Base-by-base conservation (phyloP, 2,888 invertebrate species). In the Toxonevra muliebris region DNA sequence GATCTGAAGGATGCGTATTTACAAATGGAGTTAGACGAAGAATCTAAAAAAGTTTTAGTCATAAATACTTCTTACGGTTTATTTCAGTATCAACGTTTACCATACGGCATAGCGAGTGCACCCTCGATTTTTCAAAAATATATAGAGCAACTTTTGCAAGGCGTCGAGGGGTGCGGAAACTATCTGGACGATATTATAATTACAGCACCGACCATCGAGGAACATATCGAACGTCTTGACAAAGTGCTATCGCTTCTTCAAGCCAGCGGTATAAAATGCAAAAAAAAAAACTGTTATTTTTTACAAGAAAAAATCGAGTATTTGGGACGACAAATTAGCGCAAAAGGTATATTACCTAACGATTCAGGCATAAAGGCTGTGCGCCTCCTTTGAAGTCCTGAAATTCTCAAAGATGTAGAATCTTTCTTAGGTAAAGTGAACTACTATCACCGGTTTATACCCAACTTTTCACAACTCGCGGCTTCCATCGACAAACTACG, bases 111-210 rank as follows among this genome's bases (percentile, higher is more conserved):
- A 5, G 71, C 69, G 1, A 74, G 74, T 50, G 68, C 68, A 8
- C 66, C 71, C n/a, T 65, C 68, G 0, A 69, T 69, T 11, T 71
- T 71, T 13, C 74, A 74, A 50, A 65, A 65, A 15, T 59, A 68
- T 4, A 48, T 75, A 1, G 72, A 75, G 41, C 73, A 72, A 65
- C 17, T 75, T 0, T 19, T 72, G 0, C 13, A 59, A 8, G 70
- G 63, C 11, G 61, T 71, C 11, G 71, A 70, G 40, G 70, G 64
- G 8, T 61, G 65, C 13, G 60, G 17, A 12, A 73, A 73, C 71
- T 82, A 76, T 69, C 68, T 78, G 19, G 80, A 82, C 61, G 82
- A 79, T 64, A 76, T 77, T 54, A 76, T 68, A 68, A 75, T 76
- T 43, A 76, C 73, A 55, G 77, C 76, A 43, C 64, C 60, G 43